Evolutionary conservation across 1,140 invertebrate species (phyloP).

Genomic region (Drosophila littoralis): DNA sequence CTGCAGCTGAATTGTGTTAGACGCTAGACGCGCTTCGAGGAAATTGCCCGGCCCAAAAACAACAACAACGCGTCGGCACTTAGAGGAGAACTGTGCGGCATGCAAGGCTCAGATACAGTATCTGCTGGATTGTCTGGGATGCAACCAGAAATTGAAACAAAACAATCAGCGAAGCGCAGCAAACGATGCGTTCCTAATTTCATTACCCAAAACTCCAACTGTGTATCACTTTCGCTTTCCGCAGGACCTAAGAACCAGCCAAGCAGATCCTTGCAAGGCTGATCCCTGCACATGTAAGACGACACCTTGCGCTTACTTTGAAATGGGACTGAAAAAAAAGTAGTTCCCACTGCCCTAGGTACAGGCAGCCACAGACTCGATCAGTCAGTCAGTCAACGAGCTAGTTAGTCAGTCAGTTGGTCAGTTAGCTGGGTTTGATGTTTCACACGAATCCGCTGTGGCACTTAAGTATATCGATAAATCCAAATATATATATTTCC

Average conservation of each 20-base stretch:
- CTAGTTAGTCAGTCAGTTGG: conserved; percentile 16
- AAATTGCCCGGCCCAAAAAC: conserved; percentile 26
- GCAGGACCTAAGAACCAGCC: conserved; percentile 3
- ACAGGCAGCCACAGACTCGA: conserved; percentile 13
- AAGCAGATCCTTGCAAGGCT: conserved; percentile 22
- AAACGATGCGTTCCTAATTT: conserved; percentile 80
- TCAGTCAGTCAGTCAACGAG: conserved; percentile 18
- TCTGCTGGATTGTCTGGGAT: conserved; percentile 41
- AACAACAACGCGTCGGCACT: conserved; percentile 40
- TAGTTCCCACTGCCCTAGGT: not conserved
- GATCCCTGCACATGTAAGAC: conserved; percentile 60
- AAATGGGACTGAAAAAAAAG: conserved; percentile 3
- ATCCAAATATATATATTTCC: not conserved
- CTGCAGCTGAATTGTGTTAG: conserved; percentile 42
- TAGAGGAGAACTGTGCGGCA: conserved; percentile 26
- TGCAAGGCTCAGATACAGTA: conserved; percentile 12
- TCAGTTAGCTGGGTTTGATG: not conserved
- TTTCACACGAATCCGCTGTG: conserved; percentile 9
- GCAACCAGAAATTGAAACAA: conserved; percentile 78
- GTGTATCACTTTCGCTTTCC: conserved; percentile 75
- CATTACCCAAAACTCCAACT: conserved; percentile 71
- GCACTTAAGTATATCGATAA: not conserved
- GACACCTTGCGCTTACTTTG: conserved; percentile 59
- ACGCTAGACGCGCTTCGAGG: conserved; percentile 51
- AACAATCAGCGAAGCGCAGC: conserved; percentile 77